Evolutionary conservation across 2,113 vertebrate species (phyloP).

Genomic region (Parus major): DNA sequence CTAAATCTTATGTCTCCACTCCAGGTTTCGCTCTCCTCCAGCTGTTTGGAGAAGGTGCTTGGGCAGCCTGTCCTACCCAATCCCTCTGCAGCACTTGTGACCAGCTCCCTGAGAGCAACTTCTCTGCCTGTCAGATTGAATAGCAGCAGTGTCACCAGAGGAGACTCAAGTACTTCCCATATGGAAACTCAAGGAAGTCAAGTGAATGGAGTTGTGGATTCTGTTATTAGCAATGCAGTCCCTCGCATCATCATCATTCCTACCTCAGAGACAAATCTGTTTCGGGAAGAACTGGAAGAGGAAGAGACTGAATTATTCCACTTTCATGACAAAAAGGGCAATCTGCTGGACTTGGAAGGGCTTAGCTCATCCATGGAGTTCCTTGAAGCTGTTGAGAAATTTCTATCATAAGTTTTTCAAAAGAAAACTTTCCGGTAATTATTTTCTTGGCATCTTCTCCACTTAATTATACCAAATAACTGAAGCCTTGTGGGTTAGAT

Average conservation of each 20-base stretch:
- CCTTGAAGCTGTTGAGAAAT: slow-evolving; percentile 68
- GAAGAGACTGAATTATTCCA: slow-evolving; percentile 42
- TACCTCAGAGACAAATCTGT: slow-evolving; percentile 65
- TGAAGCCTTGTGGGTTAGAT: slow-evolving; percentile 22
- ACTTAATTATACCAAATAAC: slow-evolving; percentile 48
- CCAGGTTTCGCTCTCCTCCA: slow-evolving; percentile 32
- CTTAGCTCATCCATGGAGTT: slow-evolving; percentile 55
- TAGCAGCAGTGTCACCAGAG: neutral
- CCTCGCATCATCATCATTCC: slow-evolving; percentile 69
- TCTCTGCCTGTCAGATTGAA: slow-evolving; percentile 63
- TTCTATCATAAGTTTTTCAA: slow-evolving; percentile 51
- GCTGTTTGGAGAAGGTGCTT: slow-evolving; percentile 29
- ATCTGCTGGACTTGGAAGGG: slow-evolving; percentile 63
- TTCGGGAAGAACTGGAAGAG: slow-evolving; percentile 11
- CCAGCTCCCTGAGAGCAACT: slow-evolving; percentile 48
- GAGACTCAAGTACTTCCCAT: neutral
- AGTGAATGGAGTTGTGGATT: neutral
- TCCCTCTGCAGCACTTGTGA: neutral
- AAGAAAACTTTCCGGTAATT: slow-evolving; percentile 12
- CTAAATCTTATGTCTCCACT: neutral
- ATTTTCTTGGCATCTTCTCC: slow-evolving; percentile 36
- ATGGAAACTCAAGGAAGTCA: neutral
- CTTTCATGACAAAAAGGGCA: slow-evolving; percentile 45
- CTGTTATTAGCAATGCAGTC: neutral
- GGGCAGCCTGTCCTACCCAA: neutral